phyloP scores from a whole-genome alignment of 1,140 invertebrate species.

The Rhizoglyphus robini region DNA sequence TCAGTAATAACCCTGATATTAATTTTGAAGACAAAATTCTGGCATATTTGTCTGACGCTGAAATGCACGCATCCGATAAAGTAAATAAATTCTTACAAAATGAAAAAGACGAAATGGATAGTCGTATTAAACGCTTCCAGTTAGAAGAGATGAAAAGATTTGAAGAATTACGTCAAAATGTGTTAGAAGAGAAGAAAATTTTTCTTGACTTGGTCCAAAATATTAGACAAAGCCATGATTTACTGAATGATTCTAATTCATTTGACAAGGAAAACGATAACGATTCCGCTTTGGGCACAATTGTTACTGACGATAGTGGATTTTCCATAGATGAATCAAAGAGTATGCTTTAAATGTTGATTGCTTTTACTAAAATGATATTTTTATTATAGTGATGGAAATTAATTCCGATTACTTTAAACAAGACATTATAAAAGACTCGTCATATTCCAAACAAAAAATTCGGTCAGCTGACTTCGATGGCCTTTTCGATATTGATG shows the following conservation, averaged over 20 bases:
- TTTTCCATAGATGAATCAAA: too few species aligned
- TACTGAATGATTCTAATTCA: background rate
- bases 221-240: background rate
- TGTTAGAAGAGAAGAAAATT: background rate
- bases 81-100: background rate
- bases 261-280: background rate
- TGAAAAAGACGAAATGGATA: background rate
- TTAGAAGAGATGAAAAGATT: background rate
- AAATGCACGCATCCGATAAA: background rate
- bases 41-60: background rate
- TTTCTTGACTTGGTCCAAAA: background rate
- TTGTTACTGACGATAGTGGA: too few species aligned
- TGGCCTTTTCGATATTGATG: conserved; percentile 5
- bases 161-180: background rate
- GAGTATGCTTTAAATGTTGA: too few species aligned
- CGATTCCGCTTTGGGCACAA: too few species aligned
- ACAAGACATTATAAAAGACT: background rate
- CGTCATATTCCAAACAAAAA: background rate
- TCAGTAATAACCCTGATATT: too few species aligned
- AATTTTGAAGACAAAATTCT: background rate
- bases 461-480: background rate
- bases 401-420: too few species aligned
- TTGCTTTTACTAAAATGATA: too few species aligned
- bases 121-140: background rate
- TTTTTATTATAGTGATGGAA: too few species aligned